Conservation (phyloP, 2,113 vertebrate species). For the Neotoma lepida region DNA sequence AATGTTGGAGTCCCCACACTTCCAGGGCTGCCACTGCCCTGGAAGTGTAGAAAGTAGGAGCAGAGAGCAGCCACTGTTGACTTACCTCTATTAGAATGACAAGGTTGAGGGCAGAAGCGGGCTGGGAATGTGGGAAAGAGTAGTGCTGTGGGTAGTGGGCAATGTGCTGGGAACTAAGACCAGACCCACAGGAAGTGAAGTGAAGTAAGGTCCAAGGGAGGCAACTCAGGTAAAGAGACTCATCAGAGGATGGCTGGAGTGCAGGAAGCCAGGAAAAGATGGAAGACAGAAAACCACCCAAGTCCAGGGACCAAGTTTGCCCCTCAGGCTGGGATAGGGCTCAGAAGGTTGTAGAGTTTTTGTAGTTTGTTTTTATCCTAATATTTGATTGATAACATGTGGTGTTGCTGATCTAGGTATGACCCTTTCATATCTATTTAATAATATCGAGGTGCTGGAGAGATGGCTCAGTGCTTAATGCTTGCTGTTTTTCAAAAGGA, state of each 20-base stretch:
- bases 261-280: not conserved
- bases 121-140: not conserved
- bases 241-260: not conserved
- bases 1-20: not conserved
- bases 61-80: not conserved
- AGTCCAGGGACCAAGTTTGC: not conserved
- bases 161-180: not conserved
- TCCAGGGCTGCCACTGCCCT: accelerated
- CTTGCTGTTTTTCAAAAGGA: not conserved
- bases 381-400: not conserved
- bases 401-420: not conserved
- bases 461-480: not conserved
- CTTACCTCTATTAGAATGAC: not conserved
- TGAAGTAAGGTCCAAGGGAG: not conserved
- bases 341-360: not conserved
- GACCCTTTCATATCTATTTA: not conserved
- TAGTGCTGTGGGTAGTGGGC: too few species aligned
- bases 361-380: not conserved
- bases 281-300: too few species aligned
- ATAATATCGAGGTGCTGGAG: not conserved
- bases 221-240: not conserved
- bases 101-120: not conserved
- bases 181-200: not conserved
- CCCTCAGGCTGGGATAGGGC: too few species aligned
- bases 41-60: not conserved